These are phyloP conservation scores for Mesoligia furuncula DNA, from an alignment of 2,888 invertebrate genomes.

Conservation along the genomic window DNA sequence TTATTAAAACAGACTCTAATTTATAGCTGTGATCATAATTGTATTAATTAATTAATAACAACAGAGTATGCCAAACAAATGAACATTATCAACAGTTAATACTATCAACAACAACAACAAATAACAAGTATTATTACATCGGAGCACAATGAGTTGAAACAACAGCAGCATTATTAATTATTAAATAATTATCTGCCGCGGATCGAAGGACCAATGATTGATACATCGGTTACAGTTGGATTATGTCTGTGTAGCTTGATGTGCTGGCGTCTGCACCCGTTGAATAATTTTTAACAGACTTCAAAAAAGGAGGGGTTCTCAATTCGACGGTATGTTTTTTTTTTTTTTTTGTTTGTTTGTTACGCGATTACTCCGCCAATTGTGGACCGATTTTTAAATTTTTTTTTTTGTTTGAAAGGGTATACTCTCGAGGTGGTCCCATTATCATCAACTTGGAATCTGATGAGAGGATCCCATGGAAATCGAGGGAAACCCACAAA, in stretches of 20 bases:
- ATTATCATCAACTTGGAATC: no score
- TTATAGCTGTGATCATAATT: background rate
- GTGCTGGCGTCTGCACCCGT: no score
- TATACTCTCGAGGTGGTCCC: no score
- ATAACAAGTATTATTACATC: background rate
- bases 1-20: background rate
- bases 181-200: constrained; percentile 11
- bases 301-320: no score
- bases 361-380: no score
- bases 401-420: no score
- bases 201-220: constrained; percentile 25
- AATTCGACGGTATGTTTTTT: no score
- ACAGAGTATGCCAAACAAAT: constrained; percentile 7
- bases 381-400: no score
- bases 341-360: no score
- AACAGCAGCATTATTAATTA: constrained; percentile 27
- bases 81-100: background rate
- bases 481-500: no score
- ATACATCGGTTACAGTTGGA: constrained; percentile 17
- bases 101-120: background rate
- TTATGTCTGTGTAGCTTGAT: background rate
- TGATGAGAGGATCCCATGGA: no score
- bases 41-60: constrained; percentile 12
- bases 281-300: no score
- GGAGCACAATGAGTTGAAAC: constrained; percentile 17